Base-by-base conservation (phyloP, 2,113 vertebrate species). In the Tyto alba region DNA sequence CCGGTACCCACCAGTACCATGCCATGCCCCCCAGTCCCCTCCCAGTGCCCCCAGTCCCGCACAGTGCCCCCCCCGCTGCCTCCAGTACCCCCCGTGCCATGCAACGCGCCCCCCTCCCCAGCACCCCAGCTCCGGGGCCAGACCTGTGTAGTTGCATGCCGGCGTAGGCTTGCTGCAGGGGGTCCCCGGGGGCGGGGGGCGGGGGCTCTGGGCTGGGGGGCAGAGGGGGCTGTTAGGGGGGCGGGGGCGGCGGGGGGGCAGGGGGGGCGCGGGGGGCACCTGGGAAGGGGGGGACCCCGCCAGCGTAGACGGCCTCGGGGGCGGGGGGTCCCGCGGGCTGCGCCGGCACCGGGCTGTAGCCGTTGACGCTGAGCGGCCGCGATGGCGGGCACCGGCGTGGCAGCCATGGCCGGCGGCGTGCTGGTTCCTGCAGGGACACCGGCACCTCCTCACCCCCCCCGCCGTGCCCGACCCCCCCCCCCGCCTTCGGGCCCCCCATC, bases 81-180 rank as follows among this genome's bases (percentile, higher is more conserved):
- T n/a, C n/a, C 67, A 55, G 20, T 25, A 9, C 41, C 17, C 30
- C 11, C 41, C 36, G 29, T 53, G 38, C n/a, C 59, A 15, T 15
- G 9, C 47, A 52, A 5, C 30, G 45, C 15, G n/a, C n/a, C n/a
- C n/a, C n/a, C 21, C 45, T 23, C 75, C 59, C 32, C 63, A 18
- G 57, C 22, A 14, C n/a, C 69, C 25, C 20, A 55, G 57, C 50
- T 16, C 48, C 45, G 16, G 18, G 34, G 16, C 57, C 66, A 55
- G 26, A 99, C 99, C 99, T 97, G 99, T 98, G 63, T 99, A 99
- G 95, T 99, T 99, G 99, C 99, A 99, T 99, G 90, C 99, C 99
- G 1, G 99, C 98, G 13, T 99, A 99, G 6, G 99, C 99, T 90
- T 99, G 99, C 96, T 99, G 99, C 78, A 99, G 98, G 48, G 99